These are phyloP conservation scores for Drosophila kambysellisi DNA, from an alignment of 2,888 invertebrate genomes.

Conservation along the genomic window DNA sequence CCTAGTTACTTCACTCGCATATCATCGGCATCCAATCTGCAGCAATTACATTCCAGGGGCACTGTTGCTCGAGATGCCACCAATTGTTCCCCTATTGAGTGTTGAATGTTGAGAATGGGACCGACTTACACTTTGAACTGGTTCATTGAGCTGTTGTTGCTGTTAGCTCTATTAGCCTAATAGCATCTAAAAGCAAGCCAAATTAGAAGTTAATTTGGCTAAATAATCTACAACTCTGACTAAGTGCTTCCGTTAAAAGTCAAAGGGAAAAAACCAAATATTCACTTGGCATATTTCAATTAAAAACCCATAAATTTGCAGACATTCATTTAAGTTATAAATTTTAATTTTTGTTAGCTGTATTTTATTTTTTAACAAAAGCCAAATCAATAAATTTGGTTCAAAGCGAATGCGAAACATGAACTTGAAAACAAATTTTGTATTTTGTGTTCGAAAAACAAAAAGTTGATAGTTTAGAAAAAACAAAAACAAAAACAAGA, in stretches of 20 bases:
- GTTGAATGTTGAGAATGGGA: slow-evolving; percentile 25
- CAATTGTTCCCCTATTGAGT: slow-evolving; percentile 17
- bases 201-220: slow-evolving; percentile 29
- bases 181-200: slow-evolving; percentile 14
- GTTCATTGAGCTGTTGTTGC: slow-evolving; percentile 1
- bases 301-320: slow-evolving; percentile 29
- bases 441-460: slow-evolving; percentile 21
- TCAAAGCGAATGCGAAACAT: slow-evolving; percentile 44
- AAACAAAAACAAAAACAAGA: background rate
- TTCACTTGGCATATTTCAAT: slow-evolving; percentile 22
- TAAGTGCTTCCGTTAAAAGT: slow-evolving; percentile 16
- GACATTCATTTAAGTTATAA: background rate
- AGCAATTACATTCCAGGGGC: slow-evolving; percentile 34
- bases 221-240: slow-evolving; percentile 26
- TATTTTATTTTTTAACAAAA: slow-evolving; percentile 20
- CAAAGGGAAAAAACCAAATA: slow-evolving; percentile 1
- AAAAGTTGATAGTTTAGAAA: slow-evolving; percentile 7
- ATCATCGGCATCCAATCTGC: slow-evolving; percentile 57
- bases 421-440: slow-evolving; percentile 43
- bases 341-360: slow-evolving; percentile 9
- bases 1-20: slow-evolving; percentile 21
- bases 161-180: slow-evolving; percentile 33
- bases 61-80: slow-evolving; percentile 11
- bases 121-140: slow-evolving; percentile 9
- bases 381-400: slow-evolving; percentile 38